These are phyloP conservation scores for Drosophila neotestacea DNA, from an alignment of 2,888 invertebrate genomes.

Conservation along the genomic window DNA sequence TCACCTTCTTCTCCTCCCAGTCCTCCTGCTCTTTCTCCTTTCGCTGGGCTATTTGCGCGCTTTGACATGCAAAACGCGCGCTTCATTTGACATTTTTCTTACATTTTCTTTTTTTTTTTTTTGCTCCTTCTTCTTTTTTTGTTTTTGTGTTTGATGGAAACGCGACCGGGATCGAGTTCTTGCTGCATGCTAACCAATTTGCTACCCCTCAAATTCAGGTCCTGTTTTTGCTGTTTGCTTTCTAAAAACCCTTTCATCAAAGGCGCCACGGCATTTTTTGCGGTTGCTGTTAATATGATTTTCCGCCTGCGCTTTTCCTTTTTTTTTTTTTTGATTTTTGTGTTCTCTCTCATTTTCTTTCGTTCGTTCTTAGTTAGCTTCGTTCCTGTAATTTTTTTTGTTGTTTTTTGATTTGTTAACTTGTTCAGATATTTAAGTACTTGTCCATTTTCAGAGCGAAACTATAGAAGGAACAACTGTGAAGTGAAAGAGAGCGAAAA, in stretches of 20 bases:
- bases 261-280: constrained; percentile 66
- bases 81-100: constrained; percentile 78
- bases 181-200: constrained; percentile 50
- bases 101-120: constrained; percentile 35
- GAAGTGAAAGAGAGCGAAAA: not conserved
- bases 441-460: constrained; percentile 11
- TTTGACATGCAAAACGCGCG: constrained; percentile 80
- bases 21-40: not conserved
- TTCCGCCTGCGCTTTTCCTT: constrained; percentile 48
- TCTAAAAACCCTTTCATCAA: constrained; percentile 73
- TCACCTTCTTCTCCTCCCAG: constrained; percentile 5
- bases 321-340: not conserved
- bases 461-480: not conserved
- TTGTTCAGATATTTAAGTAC: constrained; percentile 28
- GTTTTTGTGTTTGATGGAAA: constrained; percentile 30
- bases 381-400: constrained; percentile 13
- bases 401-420: constrained; percentile 12
- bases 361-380: constrained; percentile 44
- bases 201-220: constrained; percentile 21
- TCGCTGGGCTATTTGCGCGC: constrained; percentile 55
- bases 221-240: constrained; percentile 49
- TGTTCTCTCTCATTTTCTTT: constrained; percentile 11
- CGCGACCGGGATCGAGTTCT: constrained; percentile 55
- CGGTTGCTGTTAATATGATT: constrained; percentile 71
- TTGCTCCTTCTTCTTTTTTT: not conserved